phyloP scores from a whole-genome alignment of 2,888 invertebrate species.

The Pachliopta kotzebuea region DNA sequence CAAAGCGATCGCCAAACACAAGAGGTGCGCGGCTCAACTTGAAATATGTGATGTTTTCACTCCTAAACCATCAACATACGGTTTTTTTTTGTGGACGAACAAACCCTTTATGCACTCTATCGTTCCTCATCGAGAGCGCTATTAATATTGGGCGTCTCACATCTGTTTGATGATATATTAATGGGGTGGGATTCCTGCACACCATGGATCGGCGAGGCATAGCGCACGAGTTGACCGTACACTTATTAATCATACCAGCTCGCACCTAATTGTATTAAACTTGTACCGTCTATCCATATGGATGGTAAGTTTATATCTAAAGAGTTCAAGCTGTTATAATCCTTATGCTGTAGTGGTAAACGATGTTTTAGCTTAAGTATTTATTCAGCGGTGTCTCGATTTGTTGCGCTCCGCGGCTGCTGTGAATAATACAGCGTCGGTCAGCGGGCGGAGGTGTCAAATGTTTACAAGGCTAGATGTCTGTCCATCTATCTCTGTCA shows the following conservation, averaged over 20 bases:
- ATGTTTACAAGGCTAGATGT: conserved; percentile 57
- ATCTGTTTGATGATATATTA: conserved; percentile 71
- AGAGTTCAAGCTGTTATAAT: conserved; percentile 8
- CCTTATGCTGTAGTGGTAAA: conserved; percentile 20
- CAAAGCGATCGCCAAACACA: conserved; percentile 24
- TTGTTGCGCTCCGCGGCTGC: conserved; percentile 19
- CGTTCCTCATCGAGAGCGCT: conserved; percentile 41
- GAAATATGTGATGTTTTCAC: conserved; percentile 48
- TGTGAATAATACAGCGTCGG: conserved; percentile 37
- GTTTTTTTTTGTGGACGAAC: conserved; percentile 41
- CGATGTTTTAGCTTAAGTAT: conserved; percentile 18
- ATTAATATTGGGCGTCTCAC: conserved; percentile 50
- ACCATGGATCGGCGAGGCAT: conserved; percentile 36
- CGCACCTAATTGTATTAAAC: conserved; percentile 45
- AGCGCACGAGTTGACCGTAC: conserved; percentile 44
- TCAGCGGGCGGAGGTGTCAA: conserved; percentile 55
- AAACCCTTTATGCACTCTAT: conserved; percentile 39
- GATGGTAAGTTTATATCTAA: neutral
- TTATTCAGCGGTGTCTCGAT: conserved; percentile 2
- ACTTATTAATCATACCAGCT: conserved; percentile 58
- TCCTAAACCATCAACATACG: conserved; percentile 44
- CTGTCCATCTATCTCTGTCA: conserved; percentile 54
- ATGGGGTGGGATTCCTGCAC: conserved; percentile 61
- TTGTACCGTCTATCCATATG: conserved; percentile 34
- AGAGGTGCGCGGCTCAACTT: conserved; percentile 28